Percentiles rank a stretch among this genome's conserved stretches.
These are phyloP conservation scores for Drosophila sechellia DNA, from an alignment of 1,140 invertebrate species.

Conservation along the genomic window DNA sequence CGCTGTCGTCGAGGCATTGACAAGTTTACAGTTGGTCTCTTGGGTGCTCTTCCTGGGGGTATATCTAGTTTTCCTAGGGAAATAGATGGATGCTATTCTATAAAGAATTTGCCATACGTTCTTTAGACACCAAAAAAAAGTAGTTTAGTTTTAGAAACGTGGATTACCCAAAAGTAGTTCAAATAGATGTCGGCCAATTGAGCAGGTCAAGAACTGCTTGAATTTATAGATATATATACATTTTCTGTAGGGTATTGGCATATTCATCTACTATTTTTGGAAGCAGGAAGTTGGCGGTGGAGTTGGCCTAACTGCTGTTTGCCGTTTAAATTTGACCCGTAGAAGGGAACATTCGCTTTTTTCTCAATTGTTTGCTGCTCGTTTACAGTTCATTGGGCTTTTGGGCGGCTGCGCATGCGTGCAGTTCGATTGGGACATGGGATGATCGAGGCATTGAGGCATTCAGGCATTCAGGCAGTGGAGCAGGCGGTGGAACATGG, in stretches of 20 bases:
- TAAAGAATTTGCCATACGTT: not conserved
- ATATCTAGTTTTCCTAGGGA: not conserved
- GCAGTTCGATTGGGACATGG: conserved; percentile 12
- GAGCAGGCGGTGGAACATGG: not conserved
- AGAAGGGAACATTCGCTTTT: conserved; percentile 44
- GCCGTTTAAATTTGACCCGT: conserved; percentile 65
- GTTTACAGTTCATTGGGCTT: conserved; percentile 74
- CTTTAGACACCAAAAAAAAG: too few relatives aligned
- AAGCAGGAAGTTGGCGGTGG: conserved; percentile 14
- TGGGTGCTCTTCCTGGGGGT: not conserved
- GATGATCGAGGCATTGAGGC: not conserved
- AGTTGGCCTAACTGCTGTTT: conserved; percentile 39
- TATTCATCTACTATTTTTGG: too few relatives aligned
- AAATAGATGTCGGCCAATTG: too few relatives aligned
- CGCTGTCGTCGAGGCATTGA: conserved; percentile 54
- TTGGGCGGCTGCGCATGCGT: conserved; percentile 44
- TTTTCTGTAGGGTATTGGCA: not conserved
- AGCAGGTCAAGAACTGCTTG: too few relatives aligned
- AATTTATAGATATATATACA: too few relatives aligned
- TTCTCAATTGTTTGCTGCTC: conserved; percentile 21
- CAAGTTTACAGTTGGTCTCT: conserved; percentile 37
- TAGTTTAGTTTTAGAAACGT: too few relatives aligned
- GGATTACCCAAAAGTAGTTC: too few relatives aligned
- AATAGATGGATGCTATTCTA: not conserved
- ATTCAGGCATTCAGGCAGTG: not conserved